Evolutionary conservation across 2,888 invertebrate species (phyloP), one percentile per base, ranked within the genome.

Genomic region (Palloptera scutellata): DNA sequence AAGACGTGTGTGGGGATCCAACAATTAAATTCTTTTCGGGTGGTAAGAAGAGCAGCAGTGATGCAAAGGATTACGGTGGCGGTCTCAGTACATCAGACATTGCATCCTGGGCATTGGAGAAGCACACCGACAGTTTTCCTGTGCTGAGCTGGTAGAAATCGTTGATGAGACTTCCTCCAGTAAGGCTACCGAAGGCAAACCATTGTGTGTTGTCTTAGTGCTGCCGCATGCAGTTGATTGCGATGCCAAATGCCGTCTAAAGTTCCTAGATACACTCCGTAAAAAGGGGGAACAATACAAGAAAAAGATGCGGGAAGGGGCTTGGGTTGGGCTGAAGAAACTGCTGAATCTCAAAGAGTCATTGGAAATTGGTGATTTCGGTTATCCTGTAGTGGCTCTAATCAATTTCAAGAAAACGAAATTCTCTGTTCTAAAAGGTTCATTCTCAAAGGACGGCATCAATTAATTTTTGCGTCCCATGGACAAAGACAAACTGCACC

Each of bases 341-440:
- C 87, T 0, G 89, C n/a, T n/a, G n/a, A n/a, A 91, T 0, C 83
- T 99, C 17, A 99, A 99, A 83, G 91, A 91, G 71, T 90, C 95
- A 0, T 85, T 99, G 45, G 98, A 96, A 81, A 92, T 99, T 74
- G 99, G 99, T 71, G 99, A 91, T 8, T 99, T 99, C 85, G 99
- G 99, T 11, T 99, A 99, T 85, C 99, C 99, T 1, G 98, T 98
- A 1, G 92, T 99, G 92, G 97, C 97, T 8, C 97, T 96, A 17
- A 92, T 98, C 67, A 99, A 97, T 86, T 90, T 92, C 13, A 95
- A 97, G 85, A 99, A 99, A 86, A 93, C 96, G 91, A 98, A 98
- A 84, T 99, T 93, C 87, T 94, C 98, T 0, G 88, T 95, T 9
- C 88, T 99, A 1, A 88, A 94, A 76, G 98, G 98, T 12, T 93